phyloP scores from a whole-genome alignment of 1,140 invertebrate species.

The Zaprionus capensis region DNA sequence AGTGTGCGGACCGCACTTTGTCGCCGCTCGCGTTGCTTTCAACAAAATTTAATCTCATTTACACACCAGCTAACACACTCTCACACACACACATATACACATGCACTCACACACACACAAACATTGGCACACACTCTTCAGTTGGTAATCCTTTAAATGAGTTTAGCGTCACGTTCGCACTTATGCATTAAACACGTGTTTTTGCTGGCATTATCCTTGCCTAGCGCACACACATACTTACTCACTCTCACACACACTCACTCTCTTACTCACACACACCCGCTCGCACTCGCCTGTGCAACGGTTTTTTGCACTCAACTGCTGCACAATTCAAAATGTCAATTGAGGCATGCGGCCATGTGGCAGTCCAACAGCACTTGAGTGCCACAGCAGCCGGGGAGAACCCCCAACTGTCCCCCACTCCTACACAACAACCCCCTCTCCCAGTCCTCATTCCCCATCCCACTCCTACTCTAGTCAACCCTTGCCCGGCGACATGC shows the following conservation, averaged over 20 bases:
- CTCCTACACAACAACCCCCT: neutral
- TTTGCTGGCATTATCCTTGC: conserved; percentile 77
- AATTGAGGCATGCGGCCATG: conserved; percentile 73
- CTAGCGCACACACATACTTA: conserved; percentile 42
- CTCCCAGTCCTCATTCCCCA: no score
- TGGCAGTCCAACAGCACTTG: conserved; percentile 60
- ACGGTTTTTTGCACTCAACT: conserved; percentile 69
- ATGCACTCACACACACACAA: conserved; percentile 14
- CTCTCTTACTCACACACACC: neutral
- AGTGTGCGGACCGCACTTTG: conserved; percentile 31
- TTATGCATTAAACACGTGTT: conserved; percentile 83
- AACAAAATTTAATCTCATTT: conserved; percentile 80
- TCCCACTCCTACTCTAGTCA: neutral
- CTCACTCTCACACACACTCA: conserved; percentile 8
- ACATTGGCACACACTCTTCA: conserved; percentile 49
- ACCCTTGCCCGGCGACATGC: conserved; percentile 5
- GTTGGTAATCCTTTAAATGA: conserved; percentile 81
- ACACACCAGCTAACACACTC: conserved; percentile 42
- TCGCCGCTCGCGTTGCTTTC: conserved; percentile 61
- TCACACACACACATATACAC: conserved; percentile 24
- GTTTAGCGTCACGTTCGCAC: conserved; percentile 82
- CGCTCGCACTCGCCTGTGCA: conserved; percentile 46
- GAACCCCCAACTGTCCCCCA: conserved; percentile 8
- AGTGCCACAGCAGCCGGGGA: conserved; percentile 37
- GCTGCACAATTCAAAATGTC: conserved; percentile 81